phyloP scores from a whole-genome alignment of 1,140 invertebrate genomes.

The Rhagoletis pomonella region DNA sequence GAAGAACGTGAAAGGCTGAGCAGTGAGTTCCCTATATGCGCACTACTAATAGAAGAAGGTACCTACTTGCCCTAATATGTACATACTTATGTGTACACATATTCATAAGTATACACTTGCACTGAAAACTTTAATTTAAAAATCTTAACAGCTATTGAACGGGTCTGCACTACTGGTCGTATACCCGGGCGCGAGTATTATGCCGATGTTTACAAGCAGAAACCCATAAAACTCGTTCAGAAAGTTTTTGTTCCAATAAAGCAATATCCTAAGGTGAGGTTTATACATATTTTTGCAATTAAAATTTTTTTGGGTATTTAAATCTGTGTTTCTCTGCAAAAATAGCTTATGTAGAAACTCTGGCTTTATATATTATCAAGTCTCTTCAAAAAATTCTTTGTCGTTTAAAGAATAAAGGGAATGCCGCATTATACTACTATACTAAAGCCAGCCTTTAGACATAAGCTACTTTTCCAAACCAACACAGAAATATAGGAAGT shows the following conservation, averaged over 20 bases:
- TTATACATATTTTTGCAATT: not conserved
- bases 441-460: no score
- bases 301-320: not conserved
- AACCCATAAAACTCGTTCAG: constrained; percentile 86
- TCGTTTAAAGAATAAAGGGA: no score
- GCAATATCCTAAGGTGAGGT: constrained; percentile 88
- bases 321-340: no score
- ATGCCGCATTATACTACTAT: no score
- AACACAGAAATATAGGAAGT: no score
- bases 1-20: constrained; percentile 67
- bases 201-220: constrained; percentile 90
- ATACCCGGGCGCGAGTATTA: constrained; percentile 80
- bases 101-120: not conserved
- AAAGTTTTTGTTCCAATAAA: constrained; percentile 91
- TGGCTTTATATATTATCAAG: no score
- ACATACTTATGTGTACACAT: not conserved
- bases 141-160: constrained; percentile 48
- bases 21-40: constrained; percentile 65
- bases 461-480: no score
- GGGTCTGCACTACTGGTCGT: constrained; percentile 73
- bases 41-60: constrained; percentile 67
- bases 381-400: no score
- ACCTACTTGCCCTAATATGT: not conserved
- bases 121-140: not conserved
- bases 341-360: no score